phyloP scores from a whole-genome alignment of 2,797 vertebrate genomes.

The Lerista edwardsae region DNA sequence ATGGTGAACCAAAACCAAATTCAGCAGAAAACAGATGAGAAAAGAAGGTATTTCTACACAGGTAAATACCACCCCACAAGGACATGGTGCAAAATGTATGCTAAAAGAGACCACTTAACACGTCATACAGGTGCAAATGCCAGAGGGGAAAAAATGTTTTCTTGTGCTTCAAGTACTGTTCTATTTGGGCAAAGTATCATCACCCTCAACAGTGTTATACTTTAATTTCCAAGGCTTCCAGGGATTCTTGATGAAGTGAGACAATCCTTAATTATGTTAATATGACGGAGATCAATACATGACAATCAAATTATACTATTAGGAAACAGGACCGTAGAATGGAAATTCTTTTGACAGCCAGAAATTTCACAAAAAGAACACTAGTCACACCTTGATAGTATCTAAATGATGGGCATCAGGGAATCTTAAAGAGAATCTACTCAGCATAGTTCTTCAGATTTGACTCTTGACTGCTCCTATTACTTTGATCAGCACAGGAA shows the following conservation, averaged over 20 bases:
- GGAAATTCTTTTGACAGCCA: conserved; percentile 12
- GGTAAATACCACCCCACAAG: neutral
- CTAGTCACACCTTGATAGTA: neutral
- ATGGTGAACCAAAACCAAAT: neutral
- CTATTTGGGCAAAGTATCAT: neutral
- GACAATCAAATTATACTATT: conserved; percentile 29
- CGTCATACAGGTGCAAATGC: neutral
- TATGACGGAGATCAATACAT: conserved; percentile 16
- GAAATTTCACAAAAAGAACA: conserved; percentile 3
- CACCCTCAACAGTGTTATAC: neutral
- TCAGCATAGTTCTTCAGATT: conserved; percentile 1
- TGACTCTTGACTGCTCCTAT: neutral
- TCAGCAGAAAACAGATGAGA: neutral
- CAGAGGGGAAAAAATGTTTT: neutral
- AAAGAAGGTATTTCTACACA: neutral
- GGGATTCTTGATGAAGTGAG: conserved; percentile 10
- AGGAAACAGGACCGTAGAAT: neutral
- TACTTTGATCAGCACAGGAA: neutral
- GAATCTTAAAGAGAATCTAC: conserved; percentile 3
- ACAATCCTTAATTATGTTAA: conserved; percentile 18
- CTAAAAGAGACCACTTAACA: neutral
- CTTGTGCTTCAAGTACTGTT: neutral
- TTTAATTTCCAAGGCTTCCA: neutral
- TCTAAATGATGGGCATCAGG: neutral
- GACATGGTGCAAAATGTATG: neutral